phyloP scores from a whole-genome alignment of 2,797 vertebrate genomes.

The Danio albolineatus region DNA sequence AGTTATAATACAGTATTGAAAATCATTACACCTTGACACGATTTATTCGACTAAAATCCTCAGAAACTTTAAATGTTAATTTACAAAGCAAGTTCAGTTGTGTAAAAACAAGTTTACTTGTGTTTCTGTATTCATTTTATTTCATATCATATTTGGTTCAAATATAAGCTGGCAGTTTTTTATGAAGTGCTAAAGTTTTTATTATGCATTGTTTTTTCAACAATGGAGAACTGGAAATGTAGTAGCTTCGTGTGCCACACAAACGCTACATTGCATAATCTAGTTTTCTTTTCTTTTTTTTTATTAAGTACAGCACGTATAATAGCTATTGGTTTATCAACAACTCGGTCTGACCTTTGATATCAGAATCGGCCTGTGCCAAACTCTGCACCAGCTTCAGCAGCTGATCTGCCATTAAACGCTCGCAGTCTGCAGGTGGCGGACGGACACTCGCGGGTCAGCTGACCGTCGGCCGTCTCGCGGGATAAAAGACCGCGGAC shows the following conservation, averaged over 20 bases:
- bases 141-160: background rate
- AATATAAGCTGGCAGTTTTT: background rate
- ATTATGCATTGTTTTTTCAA: conserved; percentile 32
- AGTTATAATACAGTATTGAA: too few relatives aligned
- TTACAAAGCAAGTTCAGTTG: too few relatives aligned
- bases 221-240: background rate
- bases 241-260: background rate
- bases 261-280: background rate
- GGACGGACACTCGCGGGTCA: background rate
- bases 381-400: background rate
- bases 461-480: conserved; percentile 3
- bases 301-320: background rate
- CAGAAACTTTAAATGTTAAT: too few relatives aligned
- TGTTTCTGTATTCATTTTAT: background rate
- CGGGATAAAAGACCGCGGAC: conserved; percentile 21
- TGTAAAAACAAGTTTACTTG: too few relatives aligned
- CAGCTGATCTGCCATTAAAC: background rate
- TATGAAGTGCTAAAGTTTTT: conserved; percentile 59
- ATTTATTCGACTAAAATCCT: too few relatives aligned
- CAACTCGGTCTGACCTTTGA: conserved; percentile 19
- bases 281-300: too few relatives aligned
- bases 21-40: too few relatives aligned
- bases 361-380: background rate
- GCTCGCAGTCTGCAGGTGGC: background rate
- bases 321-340: background rate